Conservation (phyloP, 1,140 invertebrate genomes). For the Neodiprion fabricii region DNA sequence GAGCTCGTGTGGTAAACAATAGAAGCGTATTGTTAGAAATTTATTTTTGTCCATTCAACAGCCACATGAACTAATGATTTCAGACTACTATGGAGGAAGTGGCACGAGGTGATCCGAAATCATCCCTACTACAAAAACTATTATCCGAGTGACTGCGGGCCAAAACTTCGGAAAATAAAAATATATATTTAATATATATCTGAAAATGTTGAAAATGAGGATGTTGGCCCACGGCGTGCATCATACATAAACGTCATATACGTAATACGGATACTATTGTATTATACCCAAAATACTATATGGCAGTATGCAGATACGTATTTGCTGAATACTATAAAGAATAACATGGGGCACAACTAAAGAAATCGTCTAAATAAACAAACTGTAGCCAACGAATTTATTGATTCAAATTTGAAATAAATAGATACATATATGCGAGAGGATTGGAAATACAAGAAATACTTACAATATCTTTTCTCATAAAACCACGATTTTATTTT, state of each 20-base stretch:
- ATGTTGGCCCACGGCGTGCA: background rate
- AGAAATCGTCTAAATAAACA: background rate
- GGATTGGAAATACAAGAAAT: no score
- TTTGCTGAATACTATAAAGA: conserved; percentile 52
- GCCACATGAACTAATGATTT: conserved; percentile 38
- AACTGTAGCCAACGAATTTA: background rate
- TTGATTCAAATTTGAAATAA: conserved; percentile 8
- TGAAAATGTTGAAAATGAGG: conserved; percentile 24
- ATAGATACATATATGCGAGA: conserved; percentile 10
- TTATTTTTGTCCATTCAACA: background rate
- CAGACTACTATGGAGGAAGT: conserved; percentile 81
- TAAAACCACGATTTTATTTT: background rate
- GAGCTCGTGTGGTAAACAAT: background rate
- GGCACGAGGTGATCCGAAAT: conserved; percentile 72
- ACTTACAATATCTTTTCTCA: no score
- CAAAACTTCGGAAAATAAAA: conserved; percentile 44
- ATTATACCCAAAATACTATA: conserved; percentile 56
- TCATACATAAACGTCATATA: conserved; percentile 39
- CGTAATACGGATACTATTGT: conserved; percentile 57
- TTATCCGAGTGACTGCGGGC: conserved; percentile 74
- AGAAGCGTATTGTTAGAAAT: background rate
- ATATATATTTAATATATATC: conserved; percentile 58
- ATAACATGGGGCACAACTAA: background rate
- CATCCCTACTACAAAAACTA: conserved; percentile 78
- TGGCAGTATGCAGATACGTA: conserved; percentile 57